Evolutionary conservation across 2,888 invertebrate species (phyloP).

Genomic region (Catocala fraxini): DNA sequence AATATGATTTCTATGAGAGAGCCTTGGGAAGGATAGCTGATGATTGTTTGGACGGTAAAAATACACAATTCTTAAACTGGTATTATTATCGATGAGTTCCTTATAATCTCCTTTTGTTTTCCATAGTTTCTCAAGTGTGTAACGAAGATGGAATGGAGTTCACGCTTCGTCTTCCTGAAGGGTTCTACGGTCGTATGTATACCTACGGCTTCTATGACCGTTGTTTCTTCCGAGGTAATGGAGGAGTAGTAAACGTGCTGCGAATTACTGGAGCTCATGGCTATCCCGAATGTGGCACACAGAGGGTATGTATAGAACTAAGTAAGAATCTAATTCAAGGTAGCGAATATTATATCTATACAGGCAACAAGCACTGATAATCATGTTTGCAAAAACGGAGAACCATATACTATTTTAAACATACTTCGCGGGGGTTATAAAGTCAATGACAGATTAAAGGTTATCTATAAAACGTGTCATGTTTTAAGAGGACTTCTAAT

Average conservation of each 20-base stretch:
- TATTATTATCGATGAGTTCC: neutral
- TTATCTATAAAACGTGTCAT: no score
- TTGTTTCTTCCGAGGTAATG: slow-evolving; percentile 97
- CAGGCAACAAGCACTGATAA: no score
- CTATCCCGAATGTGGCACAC: slow-evolving; percentile 97
- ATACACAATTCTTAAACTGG: neutral
- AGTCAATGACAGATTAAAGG: no score
- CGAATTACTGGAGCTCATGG: slow-evolving; percentile 96
- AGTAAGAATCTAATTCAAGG: no score
- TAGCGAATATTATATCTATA: no score
- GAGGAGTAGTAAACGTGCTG: slow-evolving; percentile 93
- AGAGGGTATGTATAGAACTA: slow-evolving; percentile 89
- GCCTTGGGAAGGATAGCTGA: slow-evolving; percentile 91
- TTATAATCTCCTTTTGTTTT: slow-evolving; percentile 10
- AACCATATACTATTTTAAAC: no score
- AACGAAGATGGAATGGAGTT: slow-evolving; percentile 98
- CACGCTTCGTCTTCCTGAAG: slow-evolving; percentile 95
- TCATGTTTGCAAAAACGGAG: no score
- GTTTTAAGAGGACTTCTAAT: no score
- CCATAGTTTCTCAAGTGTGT: slow-evolving; percentile 95
- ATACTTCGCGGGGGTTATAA: no score
- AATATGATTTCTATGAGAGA: slow-evolving; percentile 94
- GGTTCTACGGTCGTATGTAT: slow-evolving; percentile 96
- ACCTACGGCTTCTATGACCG: slow-evolving; percentile 96
- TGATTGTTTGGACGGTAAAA: slow-evolving; percentile 95